Percentiles rank a stretch among this genome's conserved stretches.
phyloP scores from a whole-genome alignment of 2,113 vertebrate genomes.

The Nipponia nippon region DNA sequence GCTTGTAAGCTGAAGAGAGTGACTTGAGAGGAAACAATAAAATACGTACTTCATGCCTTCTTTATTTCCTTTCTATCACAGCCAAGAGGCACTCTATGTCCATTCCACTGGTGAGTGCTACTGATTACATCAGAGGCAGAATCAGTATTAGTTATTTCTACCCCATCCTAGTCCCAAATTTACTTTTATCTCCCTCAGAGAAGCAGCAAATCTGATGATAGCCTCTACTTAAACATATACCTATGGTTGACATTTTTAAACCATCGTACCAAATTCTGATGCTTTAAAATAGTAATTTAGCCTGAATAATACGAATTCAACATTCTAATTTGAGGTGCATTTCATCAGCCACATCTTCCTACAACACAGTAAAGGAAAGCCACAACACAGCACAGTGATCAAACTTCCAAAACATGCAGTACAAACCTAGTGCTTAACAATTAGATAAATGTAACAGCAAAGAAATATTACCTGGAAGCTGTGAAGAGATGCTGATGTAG shows the following conservation, averaged over 20 bases:
- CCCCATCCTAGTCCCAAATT: not conserved
- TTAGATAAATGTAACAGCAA: not conserved
- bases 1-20: not conserved
- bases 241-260: not conserved
- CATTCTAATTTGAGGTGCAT: not conserved
- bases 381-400: not conserved
- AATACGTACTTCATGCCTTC: rapidly evolving
- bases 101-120: not conserved
- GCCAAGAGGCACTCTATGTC: not conserved
- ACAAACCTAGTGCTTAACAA: not conserved
- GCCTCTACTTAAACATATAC: not conserved
- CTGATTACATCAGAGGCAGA: not conserved
- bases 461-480: not conserved
- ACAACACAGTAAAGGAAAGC: not conserved
- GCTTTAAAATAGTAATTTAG: not conserved
- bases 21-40: rapidly evolving
- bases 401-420: not conserved
- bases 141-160: not conserved
- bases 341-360: not conserved
- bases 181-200: not conserved
- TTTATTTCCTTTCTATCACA: not conserved
- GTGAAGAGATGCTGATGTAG: not conserved
- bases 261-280: not conserved
- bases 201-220: not conserved
- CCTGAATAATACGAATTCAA: not conserved